A percentile compares a stretch with the other conserved stretches of the same genome.
These are phyloP conservation scores for Ptyas mucosa DNA, from an alignment of 2,113 vertebrate species.

Conservation along the genomic window DNA sequence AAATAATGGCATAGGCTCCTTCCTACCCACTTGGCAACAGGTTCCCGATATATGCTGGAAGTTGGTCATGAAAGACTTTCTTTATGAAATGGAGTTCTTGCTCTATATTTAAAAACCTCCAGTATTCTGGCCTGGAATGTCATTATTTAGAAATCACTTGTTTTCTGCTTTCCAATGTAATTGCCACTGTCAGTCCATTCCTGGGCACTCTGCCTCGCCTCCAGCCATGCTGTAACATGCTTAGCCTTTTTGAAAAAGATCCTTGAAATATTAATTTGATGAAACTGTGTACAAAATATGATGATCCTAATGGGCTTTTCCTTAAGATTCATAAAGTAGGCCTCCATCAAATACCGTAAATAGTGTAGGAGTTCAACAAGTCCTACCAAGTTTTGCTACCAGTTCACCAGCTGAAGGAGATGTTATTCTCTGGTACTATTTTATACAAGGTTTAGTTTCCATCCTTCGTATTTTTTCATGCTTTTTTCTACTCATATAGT, in stretches of 20 bases:
- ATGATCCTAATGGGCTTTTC: not conserved
- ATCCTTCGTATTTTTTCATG: not conserved
- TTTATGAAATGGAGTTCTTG: not conserved
- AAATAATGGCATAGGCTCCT: not conserved
- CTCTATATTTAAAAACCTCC: not conserved
- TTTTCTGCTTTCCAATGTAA: conserved; percentile 19
- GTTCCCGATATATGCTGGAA: not conserved
- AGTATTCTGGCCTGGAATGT: not conserved
- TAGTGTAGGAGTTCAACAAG: not conserved
- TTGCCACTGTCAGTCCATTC: not conserved
- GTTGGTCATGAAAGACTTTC: not conserved
- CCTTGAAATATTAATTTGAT: conserved; percentile 11
- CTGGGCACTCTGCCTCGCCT: not conserved
- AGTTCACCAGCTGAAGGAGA: not conserved
- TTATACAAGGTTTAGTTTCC: not conserved
- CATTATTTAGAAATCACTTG: conserved; percentile 18
- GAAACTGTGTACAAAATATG: not conserved
- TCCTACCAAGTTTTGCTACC: not conserved
- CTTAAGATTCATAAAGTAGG: not conserved
- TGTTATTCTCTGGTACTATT: not conserved
- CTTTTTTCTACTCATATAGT: not conserved
- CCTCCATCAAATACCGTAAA: not conserved
- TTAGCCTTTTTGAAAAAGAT: not conserved
- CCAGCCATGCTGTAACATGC: not conserved
- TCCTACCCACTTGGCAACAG: not conserved